Base-by-base conservation (phyloP, 2,797 vertebrate species). In the Sebastes vulpes region DNA sequence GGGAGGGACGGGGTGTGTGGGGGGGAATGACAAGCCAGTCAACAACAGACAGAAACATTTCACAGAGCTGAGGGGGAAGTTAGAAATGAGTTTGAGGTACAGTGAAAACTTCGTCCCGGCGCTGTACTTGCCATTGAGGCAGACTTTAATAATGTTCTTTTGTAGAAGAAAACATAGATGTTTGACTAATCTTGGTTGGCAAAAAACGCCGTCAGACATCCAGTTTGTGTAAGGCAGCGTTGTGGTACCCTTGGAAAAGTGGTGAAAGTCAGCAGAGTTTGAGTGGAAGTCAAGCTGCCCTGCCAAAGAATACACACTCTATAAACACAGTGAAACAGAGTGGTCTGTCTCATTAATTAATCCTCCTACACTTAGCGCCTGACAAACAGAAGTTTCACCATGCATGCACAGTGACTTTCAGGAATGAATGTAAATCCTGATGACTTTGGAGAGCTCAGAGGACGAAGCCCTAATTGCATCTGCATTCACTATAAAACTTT, bases 311-410 rank as follows among this genome's bases (percentile, higher is more conserved):
- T 32, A 75, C 86, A 84, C 77, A 69, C 65, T 83, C 77, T 64
- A 54, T 83, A 84, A 92, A 93, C 90, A 88, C 68, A 60, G 59
- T 63, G 70, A 86, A 90, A 89, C 79, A 63, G 78, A 84, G 81
- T 20, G 73, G 83, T 86, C 92, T 69, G 80, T 94, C 91, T 89
- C 89, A 84, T 88, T 95, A 93, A 95, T 92, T 94, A 95, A 94
- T 94, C 90, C 92, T 89, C 83, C 90, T 79, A 78, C 88, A 91
- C 86, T 92, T 87, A 79, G 83, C n/a, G 81, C 77, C 85, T 85
- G 89, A 93, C 82, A 93, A 92, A 92, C 86, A 88, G 46, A 91
- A 86, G 89, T 90, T 92, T 89, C 85, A 60, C 78, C 87, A 78
- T 79, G 86, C 80, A 77, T 77, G 79, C 82, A 54, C 80, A 31